Percentiles rank a stretch among this genome's conserved stretches.
These are phyloP conservation scores for Dromaius novaehollandiae DNA, from an alignment of 2,113 vertebrate species.

Conservation along the genomic window DNA sequence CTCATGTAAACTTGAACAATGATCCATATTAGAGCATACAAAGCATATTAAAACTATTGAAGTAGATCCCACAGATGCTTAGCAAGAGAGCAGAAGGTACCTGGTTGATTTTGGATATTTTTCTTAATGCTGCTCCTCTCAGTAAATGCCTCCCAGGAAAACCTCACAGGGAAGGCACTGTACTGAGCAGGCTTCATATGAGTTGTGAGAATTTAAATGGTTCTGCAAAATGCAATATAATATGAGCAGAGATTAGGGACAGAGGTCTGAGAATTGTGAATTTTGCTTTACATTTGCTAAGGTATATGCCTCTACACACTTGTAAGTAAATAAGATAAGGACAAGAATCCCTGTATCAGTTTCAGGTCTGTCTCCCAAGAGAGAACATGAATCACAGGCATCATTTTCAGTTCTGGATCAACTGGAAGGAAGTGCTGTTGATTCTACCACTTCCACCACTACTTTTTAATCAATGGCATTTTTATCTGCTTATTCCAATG, in stretches of 20 bases:
- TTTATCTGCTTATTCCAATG: background rate
- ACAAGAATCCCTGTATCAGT: background rate
- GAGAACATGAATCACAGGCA: background rate
- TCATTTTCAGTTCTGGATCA: background rate
- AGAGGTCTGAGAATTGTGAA: background rate
- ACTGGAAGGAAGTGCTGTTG: background rate
- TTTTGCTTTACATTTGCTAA: background rate
- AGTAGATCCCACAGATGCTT: background rate
- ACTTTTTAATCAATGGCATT: background rate
- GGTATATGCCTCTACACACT: background rate
- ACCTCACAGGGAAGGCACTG: background rate
- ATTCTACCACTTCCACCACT: background rate
- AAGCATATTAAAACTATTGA: background rate
- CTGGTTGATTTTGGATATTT: background rate
- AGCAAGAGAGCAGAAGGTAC: background rate
- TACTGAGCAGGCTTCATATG: background rate
- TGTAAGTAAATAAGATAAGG: background rate
- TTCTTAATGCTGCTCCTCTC: background rate
- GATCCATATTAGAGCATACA: background rate
- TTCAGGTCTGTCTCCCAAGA: background rate
- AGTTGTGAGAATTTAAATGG: background rate
- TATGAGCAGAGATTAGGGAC: background rate
- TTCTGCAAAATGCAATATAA: background rate
- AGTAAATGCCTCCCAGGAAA: background rate
- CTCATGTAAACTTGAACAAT: background rate